Percentiles rank a stretch among this genome's conserved stretches.
These are phyloP conservation scores for Brotogeris chrysoptera DNA, from an alignment of 2,797 vertebrate genomes.

Conservation along the genomic window DNA sequence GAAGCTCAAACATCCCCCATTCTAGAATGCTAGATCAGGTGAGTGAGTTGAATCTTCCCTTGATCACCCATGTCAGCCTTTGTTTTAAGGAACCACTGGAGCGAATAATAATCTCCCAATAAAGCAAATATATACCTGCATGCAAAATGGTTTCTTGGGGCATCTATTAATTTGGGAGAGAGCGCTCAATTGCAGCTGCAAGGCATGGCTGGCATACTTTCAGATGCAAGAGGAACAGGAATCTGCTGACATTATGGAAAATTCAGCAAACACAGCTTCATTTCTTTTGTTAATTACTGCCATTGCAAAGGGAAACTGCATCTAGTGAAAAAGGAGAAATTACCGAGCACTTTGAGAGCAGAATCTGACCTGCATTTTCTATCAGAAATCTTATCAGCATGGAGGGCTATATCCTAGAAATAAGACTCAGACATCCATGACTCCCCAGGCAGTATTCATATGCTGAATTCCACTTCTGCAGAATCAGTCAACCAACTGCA, in stretches of 20 bases:
- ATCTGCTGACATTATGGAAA: not conserved
- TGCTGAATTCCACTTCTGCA: not conserved
- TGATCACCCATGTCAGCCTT: not conserved
- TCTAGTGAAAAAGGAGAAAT: not conserved
- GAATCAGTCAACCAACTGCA: not conserved
- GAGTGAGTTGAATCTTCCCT: not conserved
- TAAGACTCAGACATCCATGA: not conserved
- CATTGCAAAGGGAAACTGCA: not conserved
- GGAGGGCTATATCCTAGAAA: not conserved
- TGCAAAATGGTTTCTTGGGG: not conserved
- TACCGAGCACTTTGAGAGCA: not conserved
- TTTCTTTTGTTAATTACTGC: not conserved
- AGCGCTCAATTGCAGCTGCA: not conserved
- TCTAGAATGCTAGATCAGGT: not conserved
- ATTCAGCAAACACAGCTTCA: not conserved
- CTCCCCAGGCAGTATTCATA: not conserved
- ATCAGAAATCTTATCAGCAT: not conserved
- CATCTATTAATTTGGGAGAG: not conserved
- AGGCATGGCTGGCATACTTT: not conserved
- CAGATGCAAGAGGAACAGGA: not conserved
- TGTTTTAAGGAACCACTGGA: not conserved
- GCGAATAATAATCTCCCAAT: not conserved
- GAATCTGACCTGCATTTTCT: not conserved
- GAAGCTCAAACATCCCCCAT: not conserved
- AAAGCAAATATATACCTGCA: not conserved